Base-by-base conservation (phyloP, 2,888 invertebrate species). In the Trichopoda pennipes region DNA sequence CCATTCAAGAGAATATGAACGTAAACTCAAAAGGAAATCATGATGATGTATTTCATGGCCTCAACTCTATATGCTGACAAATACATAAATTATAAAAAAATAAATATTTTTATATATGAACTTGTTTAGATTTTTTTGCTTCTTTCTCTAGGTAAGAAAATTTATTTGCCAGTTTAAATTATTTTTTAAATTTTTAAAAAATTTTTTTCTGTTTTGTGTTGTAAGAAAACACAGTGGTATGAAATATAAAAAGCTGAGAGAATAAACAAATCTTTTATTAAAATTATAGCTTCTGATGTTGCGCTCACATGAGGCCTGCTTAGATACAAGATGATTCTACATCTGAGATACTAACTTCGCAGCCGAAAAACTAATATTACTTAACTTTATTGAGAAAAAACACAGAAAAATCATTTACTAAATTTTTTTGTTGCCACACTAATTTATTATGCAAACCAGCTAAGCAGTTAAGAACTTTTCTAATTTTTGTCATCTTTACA, bases 31-130 rank as follows among this genome's bases (percentile, higher is more conserved):
- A 53, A 21, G 2, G 44, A 77, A 73, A 55, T 63, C n/a, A 78
- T 28, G 28, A 28, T 78, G 81, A 74, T 74, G 78, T 60, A 78
- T 82, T 75, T 70, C 69, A 55, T 82, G 66, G 78, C 66, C 70
- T 75, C 21, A 68, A 69, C 68, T 49, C 51, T 69, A 23, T 38
- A 53, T 23, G 70, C 56, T 78, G 69, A 38, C 51, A 77, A 82
- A 75, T 64, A 64, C 74, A 81, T 77, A 78, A 78, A 82, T 82
- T 68, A 70, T 35, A 42, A 19, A 23, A 23, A 51, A 17, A 28
- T 28, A 56, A 44, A 17, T 16, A 38, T n/a, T 64, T 16, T 19
- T 56, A 35, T 35, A 47, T 70, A 61, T 69, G 53, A 81, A 74
- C 44, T 78, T 81, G 77, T 78, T 78, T 73, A 78, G 69, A 69